These are phyloP conservation scores for Sylvilagus floridanus DNA, from an alignment of 2,797 vertebrate genomes.

Conservation along the genomic window DNA sequence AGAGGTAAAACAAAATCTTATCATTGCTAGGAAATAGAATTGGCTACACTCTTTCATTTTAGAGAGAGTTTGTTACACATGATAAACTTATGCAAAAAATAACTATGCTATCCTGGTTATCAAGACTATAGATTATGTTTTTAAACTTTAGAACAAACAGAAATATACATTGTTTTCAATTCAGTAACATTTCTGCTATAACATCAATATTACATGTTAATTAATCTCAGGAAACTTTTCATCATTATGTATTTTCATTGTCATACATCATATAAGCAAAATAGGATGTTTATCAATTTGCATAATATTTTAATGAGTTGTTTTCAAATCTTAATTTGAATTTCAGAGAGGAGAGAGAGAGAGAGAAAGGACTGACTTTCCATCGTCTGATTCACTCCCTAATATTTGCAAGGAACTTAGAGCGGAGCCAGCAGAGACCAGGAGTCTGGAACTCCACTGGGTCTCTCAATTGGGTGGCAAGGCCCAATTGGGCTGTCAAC, in stretches of 20 bases:
- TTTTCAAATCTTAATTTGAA: too few species aligned
- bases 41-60: conserved; percentile 76
- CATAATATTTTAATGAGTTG: neutral
- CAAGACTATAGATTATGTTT: neutral
- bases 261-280: neutral
- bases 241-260: neutral
- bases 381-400: too few species aligned
- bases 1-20: conserved; percentile 77
- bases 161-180: conserved; percentile 34
- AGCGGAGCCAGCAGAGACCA: too few species aligned
- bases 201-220: conserved; percentile 37
- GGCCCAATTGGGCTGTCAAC: too few species aligned
- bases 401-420: too few species aligned
- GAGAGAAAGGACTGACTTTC: too few species aligned
- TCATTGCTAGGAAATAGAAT: conserved; percentile 81
- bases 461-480: too few species aligned
- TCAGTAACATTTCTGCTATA: conserved; percentile 21
- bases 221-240: neutral
- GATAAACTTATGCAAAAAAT: conserved; percentile 63
- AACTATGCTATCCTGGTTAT: conserved; percentile 47
- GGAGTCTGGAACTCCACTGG: too few species aligned
- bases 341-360: too few species aligned
- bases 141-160: neutral
- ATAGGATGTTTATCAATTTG: neutral
- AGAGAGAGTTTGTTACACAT: conserved; percentile 72